Conservation (phyloP, 2,797 vertebrate genomes). For the Sandelia bainsii region DNA sequence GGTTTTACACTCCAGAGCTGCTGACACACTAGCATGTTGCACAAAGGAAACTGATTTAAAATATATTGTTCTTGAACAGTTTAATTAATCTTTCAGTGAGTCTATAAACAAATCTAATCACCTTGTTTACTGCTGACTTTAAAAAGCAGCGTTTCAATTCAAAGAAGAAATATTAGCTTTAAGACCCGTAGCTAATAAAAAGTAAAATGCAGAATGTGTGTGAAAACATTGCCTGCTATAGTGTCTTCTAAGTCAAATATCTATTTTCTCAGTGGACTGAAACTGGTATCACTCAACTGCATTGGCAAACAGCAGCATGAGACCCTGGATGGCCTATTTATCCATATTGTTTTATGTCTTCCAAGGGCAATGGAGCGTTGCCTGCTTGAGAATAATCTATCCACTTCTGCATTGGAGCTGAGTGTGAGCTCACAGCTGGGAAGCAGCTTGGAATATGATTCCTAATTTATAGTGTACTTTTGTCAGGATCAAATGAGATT, state of each 20-base stretch:
- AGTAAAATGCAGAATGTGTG: neutral
- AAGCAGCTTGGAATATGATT: constrained; percentile 62
- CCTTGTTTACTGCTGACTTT: neutral
- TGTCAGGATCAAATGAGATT: constrained; percentile 73
- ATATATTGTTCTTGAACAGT: constrained; percentile 2
- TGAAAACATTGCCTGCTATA: neutral
- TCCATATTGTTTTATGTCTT: constrained; percentile 69
- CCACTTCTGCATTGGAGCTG: constrained; percentile 46
- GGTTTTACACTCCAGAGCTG: neutral
- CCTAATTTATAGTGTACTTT: constrained; percentile 63
- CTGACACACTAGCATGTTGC: neutral
- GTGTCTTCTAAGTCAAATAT: constrained; percentile 20
- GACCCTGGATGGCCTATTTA: constrained; percentile 46
- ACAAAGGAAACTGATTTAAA: constrained; percentile 6
- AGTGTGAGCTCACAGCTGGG: constrained; percentile 58
- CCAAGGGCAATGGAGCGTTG: constrained; percentile 48
- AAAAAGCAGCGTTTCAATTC: neutral
- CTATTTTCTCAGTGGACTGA: constrained; percentile 25
- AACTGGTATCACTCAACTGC: constrained; percentile 29
- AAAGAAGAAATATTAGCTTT: neutral
- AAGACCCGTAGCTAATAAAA: neutral
- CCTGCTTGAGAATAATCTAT: constrained; percentile 65
- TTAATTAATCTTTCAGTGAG: constrained; percentile 4
- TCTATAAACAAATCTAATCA: neutral
- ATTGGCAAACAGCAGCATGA: constrained; percentile 42